Evolutionary conservation across 2,888 invertebrate genomes (phyloP).

Genomic region (Charanyca ferruginea): DNA sequence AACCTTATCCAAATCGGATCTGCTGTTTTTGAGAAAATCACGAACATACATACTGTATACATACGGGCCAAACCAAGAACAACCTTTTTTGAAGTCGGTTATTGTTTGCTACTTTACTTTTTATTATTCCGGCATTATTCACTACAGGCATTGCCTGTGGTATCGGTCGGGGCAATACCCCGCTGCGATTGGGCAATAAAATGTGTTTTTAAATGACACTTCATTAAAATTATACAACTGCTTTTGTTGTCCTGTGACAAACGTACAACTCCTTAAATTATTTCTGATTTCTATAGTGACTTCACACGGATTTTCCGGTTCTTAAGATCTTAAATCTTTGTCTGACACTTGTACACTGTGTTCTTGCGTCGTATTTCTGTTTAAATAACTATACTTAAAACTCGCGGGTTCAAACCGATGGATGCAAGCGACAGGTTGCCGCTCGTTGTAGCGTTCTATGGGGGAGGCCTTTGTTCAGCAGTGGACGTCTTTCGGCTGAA

Average conservation of each 20-base stretch:
- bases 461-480: too few species aligned
- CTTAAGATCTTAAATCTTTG: neutral
- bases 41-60: too few species aligned
- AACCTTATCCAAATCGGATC: too few species aligned
- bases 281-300: conserved; percentile 57
- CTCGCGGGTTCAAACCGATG: too few species aligned
- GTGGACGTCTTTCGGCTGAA: too few species aligned
- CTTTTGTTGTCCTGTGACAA: conserved; percentile 77
- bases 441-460: too few species aligned
- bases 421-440: too few species aligned
- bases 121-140: conserved; percentile 20
- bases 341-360: neutral
- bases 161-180: conserved; percentile 63
- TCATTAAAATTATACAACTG: conserved; percentile 80
- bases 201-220: conserved; percentile 70
- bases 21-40: too few species aligned
- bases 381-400: too few species aligned
- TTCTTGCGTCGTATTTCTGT: neutral
- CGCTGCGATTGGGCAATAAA: conserved; percentile 65
- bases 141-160: conserved; percentile 7
- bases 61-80: too few species aligned
- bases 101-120: neutral
- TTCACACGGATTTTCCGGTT: neutral
- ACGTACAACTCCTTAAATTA: conserved; percentile 69
- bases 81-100: too few species aligned